Percentiles rank a stretch among this genome's conserved stretches.
Evolutionary conservation across 2,797 vertebrate genomes (phyloP).

Genomic region (Onychomys leucogaster): DNA sequence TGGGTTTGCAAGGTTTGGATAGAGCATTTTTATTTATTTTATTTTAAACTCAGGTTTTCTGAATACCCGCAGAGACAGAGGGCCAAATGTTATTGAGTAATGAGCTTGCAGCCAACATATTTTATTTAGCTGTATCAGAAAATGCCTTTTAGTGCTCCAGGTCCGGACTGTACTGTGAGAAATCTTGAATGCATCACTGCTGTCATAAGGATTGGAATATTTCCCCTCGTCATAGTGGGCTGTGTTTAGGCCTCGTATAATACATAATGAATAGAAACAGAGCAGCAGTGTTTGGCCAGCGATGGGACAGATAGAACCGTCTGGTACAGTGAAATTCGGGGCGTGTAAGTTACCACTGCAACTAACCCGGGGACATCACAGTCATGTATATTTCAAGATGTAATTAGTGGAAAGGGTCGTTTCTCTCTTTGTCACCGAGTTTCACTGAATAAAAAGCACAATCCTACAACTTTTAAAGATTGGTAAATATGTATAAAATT

Average conservation of each 20-base stretch:
- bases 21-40: conserved; percentile 11
- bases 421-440: conserved; percentile 49
- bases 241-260: conserved; percentile 76
- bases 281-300: conserved; percentile 83
- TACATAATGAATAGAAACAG: conserved; percentile 83
- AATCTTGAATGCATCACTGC: conserved; percentile 68
- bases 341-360: conserved; percentile 82
- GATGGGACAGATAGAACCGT: conserved; percentile 85
- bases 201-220: conserved; percentile 64
- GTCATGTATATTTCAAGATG: conserved; percentile 75
- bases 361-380: conserved; percentile 72
- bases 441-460: conserved; percentile 45
- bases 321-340: conserved; percentile 85
- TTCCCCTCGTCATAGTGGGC: conserved; percentile 42
- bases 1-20: conserved; percentile 64
- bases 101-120: conserved; percentile 65
- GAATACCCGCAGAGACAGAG: conserved; percentile 61
- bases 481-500: conserved; percentile 59
- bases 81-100: conserved; percentile 58
- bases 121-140: conserved; percentile 70
- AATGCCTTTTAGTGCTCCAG: conserved; percentile 61
- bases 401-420: conserved; percentile 66
- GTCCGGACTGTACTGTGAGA: conserved; percentile 18
- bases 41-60: neutral
- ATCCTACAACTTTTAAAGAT: conserved; percentile 74